Conservation (phyloP, 1,140 invertebrate genomes). For the Pissodes strobi region DNA sequence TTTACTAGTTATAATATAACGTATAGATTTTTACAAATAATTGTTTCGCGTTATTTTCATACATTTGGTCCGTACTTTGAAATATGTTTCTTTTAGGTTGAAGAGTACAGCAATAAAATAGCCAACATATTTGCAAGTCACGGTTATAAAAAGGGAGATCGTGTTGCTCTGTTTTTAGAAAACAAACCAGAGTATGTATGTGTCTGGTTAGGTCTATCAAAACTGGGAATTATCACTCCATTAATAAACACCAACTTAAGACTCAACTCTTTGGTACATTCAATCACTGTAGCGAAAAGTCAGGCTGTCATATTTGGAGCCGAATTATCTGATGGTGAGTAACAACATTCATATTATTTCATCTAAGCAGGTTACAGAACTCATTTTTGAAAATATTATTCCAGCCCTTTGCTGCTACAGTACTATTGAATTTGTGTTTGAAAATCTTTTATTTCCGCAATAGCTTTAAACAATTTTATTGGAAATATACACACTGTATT, state of each 20-base stretch:
- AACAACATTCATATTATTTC: too few relatives aligned
- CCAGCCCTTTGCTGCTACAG: too few relatives aligned
- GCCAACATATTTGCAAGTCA: constrained; percentile 79
- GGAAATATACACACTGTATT: too few relatives aligned
- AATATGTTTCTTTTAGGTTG: constrained; percentile 71
- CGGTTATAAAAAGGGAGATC: constrained; percentile 84
- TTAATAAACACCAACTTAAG: constrained; percentile 92
- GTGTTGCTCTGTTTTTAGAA: constrained; percentile 88
- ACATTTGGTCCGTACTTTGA: too few relatives aligned
- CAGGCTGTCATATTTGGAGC: constrained; percentile 82
- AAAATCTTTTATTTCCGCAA: too few relatives aligned
- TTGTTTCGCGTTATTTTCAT: too few relatives aligned
- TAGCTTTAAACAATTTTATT: too few relatives aligned
- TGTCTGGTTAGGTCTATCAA: constrained; percentile 89
- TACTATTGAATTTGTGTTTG: too few relatives aligned
- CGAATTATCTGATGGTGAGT: constrained; percentile 67
- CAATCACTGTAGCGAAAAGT: constrained; percentile 78
- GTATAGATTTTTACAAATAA: too few relatives aligned
- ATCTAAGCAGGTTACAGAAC: too few relatives aligned
- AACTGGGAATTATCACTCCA: constrained; percentile 86
- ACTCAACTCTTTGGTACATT: constrained; percentile 80
- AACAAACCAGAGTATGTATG: constrained; percentile 86
- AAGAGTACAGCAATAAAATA: constrained; percentile 83
- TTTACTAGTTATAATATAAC: too few relatives aligned
- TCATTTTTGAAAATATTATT: too few relatives aligned